Evolutionary conservation across 2,888 invertebrate species (phyloP).

Genomic region (Scaptomyza reducta): DNA sequence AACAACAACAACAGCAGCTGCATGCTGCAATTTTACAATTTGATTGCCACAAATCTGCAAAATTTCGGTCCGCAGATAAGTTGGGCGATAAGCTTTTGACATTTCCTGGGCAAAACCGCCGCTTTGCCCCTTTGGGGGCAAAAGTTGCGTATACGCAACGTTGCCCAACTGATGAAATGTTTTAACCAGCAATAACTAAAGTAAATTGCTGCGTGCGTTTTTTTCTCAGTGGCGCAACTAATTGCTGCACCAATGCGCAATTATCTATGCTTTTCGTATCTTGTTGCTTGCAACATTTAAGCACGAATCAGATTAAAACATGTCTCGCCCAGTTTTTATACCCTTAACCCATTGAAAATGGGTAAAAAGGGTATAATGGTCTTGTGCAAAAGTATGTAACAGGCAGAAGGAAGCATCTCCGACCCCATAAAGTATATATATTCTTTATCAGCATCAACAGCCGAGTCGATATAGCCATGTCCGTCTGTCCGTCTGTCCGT

Average conservation of each 20-base stretch:
- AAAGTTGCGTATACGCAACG: slow-evolving; percentile 33
- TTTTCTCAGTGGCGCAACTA: slow-evolving; percentile 25
- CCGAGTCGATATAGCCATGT: too few relatives aligned
- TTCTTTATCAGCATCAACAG: too few relatives aligned
- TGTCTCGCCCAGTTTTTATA: neutral
- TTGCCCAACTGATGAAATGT: slow-evolving; percentile 4
- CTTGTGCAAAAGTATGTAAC: too few relatives aligned
- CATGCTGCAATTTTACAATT: slow-evolving; percentile 27
- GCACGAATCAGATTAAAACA: neutral
- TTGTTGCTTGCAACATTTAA: slow-evolving; percentile 1
- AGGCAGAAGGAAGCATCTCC: too few relatives aligned
- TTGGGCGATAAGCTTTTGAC: slow-evolving; percentile 36
- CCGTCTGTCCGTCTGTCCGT: too few relatives aligned
- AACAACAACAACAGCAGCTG: neutral
- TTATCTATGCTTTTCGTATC: slow-evolving; percentile 19
- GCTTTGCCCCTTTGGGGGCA: slow-evolving; percentile 13
- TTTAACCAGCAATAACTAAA: neutral
- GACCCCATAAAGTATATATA: too few relatives aligned
- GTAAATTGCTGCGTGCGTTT: neutral
- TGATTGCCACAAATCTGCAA: slow-evolving; percentile 24
- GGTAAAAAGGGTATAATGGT: too few relatives aligned
- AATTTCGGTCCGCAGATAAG: slow-evolving; percentile 31
- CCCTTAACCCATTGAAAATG: too few relatives aligned
- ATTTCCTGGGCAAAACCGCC: slow-evolving; percentile 37
- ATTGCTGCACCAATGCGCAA: slow-evolving; percentile 39